Base-by-base conservation (phyloP, 2,888 invertebrate species). In the Protodeltote pygarga region DNA sequence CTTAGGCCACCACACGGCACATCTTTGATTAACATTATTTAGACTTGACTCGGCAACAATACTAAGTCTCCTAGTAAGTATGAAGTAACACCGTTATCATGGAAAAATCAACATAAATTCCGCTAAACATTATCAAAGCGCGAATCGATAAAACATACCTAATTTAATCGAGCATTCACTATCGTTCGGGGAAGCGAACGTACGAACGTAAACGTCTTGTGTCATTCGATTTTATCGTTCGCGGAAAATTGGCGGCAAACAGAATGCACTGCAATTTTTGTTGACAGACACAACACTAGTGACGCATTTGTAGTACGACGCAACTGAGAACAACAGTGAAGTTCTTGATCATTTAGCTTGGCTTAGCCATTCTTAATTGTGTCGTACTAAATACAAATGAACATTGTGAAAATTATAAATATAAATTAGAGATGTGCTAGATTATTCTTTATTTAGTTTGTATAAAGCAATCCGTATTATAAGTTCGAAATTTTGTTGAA, bases 101-200 rank as follows among this genome's bases (percentile, higher is more conserved):
- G 46, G 10, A 38, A 60, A 61, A 40, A 50, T 20, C 17, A 23
- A 44, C 19, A 39, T 31, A 21, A 48, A 49, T 68, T 68, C 61
- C 50, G 33, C 29, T 35, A 48, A 60, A 38, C 39, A 51, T 55
- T 62, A 58, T 66, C 53, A 47, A 48, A 50, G 41, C 51, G 21
- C 34, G 27, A 44, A 69, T 69, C 63, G 55, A 69, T 69, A 59
- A 39, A 45, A 40, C 28, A 24, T n/a, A n/a, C n/a, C 38, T 47
- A 62, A 68, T 57, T 61, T 55, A 48, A 69, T 50, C 50, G 33
- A 62, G 40, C 48, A 39, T 46, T 59, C 35, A 32, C 41, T 54
- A 63, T 65, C 60, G 39, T 67, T 65, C 66, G 45, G 1, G 23
- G 67, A 67, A 67, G 51, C 48, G 46, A 44, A 32, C 27, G 17